phyloP scores from a whole-genome alignment of 1,140 invertebrate species.

The Amphibalanus amphitrite region DNA sequence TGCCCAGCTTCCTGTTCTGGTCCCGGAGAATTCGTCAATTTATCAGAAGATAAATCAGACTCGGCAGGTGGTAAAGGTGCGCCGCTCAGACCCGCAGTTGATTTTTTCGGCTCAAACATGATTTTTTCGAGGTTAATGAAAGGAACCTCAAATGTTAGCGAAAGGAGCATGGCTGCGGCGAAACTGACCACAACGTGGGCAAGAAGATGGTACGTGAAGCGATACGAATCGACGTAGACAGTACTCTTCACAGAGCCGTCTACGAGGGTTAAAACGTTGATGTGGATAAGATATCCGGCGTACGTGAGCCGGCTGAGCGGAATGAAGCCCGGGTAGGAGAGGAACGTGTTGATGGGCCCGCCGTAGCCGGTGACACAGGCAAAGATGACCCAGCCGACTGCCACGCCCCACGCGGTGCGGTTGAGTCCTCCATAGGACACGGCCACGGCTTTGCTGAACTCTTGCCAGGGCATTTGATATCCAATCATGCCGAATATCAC shows the following conservation, averaged over 20 bases:
- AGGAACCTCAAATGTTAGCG: not conserved
- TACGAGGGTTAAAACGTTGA: conserved; percentile 3
- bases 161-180: not conserved
- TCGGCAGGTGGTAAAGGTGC: no score
- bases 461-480: not conserved
- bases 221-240: not conserved
- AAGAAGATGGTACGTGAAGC: not conserved
- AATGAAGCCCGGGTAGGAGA: conserved; percentile 59
- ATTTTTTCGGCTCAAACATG: not conserved
- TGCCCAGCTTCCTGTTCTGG: no score
- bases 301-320: conserved; percentile 78
- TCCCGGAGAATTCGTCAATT: no score
- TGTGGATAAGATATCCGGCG: conserved; percentile 72
- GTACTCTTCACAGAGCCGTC: not conserved
- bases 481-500: conserved; percentile 14
- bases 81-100: not conserved
- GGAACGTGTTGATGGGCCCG: conserved; percentile 47
- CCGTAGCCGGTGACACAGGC: conserved; percentile 43
- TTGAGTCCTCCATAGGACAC: conserved; percentile 42
- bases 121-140: not conserved
- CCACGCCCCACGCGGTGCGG: conserved; percentile 38
- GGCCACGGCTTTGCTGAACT: conserved; percentile 18
- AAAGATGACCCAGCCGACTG: conserved; percentile 48
- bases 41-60: no score
- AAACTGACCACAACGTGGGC: not conserved